Conservation (phyloP, 2,113 vertebrate genomes). For the Sitta europaea region DNA sequence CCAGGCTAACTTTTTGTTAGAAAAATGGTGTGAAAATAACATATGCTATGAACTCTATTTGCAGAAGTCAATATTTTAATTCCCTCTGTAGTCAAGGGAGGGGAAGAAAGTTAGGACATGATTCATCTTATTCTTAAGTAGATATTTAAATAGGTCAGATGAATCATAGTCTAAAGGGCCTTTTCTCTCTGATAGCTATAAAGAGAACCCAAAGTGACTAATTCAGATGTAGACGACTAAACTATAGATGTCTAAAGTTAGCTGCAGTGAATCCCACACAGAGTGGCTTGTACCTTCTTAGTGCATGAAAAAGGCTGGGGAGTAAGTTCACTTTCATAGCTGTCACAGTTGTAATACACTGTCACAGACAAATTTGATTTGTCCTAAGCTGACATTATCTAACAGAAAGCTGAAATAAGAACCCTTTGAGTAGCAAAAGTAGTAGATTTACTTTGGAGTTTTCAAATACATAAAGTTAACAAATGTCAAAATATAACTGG, state of each 20-base stretch:
- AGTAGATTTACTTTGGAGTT: background rate
- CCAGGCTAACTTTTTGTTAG: background rate
- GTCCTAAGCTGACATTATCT: background rate
- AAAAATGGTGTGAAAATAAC: background rate
- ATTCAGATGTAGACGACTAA: conserved; percentile 12
- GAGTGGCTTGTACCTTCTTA: background rate
- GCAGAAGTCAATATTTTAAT: background rate
- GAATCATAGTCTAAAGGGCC: conserved; percentile 5
- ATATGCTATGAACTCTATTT: background rate
- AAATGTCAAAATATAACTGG: background rate
- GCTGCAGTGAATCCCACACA: conserved; percentile 12
- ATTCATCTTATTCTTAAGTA: conserved; percentile 41
- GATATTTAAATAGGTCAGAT: conserved; percentile 48
- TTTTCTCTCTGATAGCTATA: conserved; percentile 24
- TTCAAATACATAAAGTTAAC: background rate
- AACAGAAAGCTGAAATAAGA: background rate
- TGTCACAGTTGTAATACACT: background rate
- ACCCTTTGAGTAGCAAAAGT: background rate
- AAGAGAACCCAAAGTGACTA: conserved; percentile 36
- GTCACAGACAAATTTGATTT: background rate
- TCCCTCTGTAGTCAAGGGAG: background rate
- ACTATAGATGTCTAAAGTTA: background rate
- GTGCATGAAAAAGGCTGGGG: background rate
- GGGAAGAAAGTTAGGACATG: background rate
- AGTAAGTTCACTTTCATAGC: background rate